Percentiles rank a stretch among this genome's conserved stretches.
Conservation (phyloP, 2,888 invertebrate genomes). For the Neuroscelio doddi region DNA sequence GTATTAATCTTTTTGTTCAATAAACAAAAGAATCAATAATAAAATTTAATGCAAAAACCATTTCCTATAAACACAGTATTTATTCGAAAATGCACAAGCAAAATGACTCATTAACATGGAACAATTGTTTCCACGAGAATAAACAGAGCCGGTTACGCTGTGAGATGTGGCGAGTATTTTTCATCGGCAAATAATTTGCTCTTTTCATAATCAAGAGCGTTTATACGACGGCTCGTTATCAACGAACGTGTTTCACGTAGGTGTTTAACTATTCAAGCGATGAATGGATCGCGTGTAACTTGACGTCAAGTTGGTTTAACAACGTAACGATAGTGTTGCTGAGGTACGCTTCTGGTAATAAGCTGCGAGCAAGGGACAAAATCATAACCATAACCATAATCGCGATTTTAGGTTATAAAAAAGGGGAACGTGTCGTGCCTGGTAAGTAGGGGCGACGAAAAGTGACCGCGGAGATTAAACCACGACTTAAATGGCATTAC, state of each 20-base stretch:
- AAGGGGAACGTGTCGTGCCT: conserved; percentile 2
- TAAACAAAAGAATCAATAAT: too few relatives aligned
- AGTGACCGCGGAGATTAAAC: conserved; percentile 7
- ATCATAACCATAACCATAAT: conserved; percentile 8
- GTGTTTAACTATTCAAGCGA: conserved; percentile 36
- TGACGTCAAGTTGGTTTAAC: conserved; percentile 26
- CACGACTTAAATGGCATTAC: not conserved
- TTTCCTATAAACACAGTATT: too few relatives aligned
- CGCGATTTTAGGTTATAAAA: conserved; percentile 1
- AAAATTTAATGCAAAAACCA: too few relatives aligned
- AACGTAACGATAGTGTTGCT: conserved; percentile 13
- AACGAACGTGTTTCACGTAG: conserved; percentile 20
- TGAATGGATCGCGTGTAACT: conserved; percentile 39
- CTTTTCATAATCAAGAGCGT: conserved; percentile 31
- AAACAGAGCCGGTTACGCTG: not conserved
- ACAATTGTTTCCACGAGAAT: too few relatives aligned
- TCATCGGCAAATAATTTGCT: conserved; percentile 35
- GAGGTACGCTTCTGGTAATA: not conserved
- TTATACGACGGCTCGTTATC: conserved; percentile 28
- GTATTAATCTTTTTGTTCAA: too few relatives aligned
- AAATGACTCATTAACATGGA: too few relatives aligned
- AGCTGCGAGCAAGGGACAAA: not conserved
- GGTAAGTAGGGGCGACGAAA: conserved; percentile 5
- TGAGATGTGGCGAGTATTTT: conserved; percentile 25
- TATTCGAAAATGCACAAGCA: too few relatives aligned